Evolutionary conservation across 2,888 invertebrate genomes (phyloP).

Genomic region (Belgica antarctica): DNA sequence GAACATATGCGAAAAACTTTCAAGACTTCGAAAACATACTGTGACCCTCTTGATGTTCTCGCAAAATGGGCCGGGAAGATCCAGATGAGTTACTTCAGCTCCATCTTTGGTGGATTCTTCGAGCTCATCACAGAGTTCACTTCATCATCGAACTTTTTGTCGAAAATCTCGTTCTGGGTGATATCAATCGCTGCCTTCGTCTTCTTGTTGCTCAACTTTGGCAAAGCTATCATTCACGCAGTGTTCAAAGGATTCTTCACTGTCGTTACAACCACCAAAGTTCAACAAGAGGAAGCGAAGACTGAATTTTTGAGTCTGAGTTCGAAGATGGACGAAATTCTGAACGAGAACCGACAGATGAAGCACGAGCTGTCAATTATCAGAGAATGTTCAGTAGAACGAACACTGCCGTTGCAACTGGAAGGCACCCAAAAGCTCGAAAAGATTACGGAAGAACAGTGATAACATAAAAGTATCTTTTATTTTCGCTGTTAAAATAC

Average conservation of each 20-base stretch:
- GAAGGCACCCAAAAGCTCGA: neutral
- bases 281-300: neutral
- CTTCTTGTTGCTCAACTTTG: neutral
- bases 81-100: constrained; percentile 31
- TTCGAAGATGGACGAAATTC: constrained; percentile 12
- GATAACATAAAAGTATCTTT: too few relatives aligned
- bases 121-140: neutral
- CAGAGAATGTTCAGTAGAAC: constrained; percentile 18
- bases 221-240: neutral
- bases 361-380: constrained; percentile 31
- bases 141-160: constrained; percentile 8
- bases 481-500: too few relatives aligned
- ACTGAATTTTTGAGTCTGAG: neutral
- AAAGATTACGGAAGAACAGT: neutral
- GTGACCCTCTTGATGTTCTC: constrained; percentile 27
- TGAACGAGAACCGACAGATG: constrained; percentile 16
- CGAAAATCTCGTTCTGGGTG: neutral
- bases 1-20: constrained; percentile 23
- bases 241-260: neutral
- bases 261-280: neutral
- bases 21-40: constrained; percentile 24
- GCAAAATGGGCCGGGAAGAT: constrained; percentile 24
- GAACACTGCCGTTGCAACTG: neutral
- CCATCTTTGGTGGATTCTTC: constrained; percentile 1
- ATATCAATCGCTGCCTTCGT: neutral